These are phyloP conservation scores for Centruroides sculpturatus DNA, from an alignment of 1,140 invertebrate species.

Conservation along the genomic window DNA sequence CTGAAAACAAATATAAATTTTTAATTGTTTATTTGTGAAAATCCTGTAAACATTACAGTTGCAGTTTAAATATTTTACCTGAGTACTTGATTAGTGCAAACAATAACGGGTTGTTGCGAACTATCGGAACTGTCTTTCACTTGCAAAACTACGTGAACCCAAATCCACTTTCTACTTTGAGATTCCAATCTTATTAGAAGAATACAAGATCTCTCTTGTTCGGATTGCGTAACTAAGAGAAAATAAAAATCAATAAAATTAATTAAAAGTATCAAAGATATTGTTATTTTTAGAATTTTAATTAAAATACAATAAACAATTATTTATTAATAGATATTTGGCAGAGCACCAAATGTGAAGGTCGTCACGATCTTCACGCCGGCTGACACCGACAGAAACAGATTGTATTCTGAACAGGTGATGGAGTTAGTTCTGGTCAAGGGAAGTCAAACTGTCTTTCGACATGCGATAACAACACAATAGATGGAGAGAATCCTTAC, in stretches of 20 bases:
- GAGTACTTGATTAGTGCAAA: constrained; percentile 92
- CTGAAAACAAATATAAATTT: constrained; percentile 35
- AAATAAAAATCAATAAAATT: neutral
- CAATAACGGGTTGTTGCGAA: constrained; percentile 81
- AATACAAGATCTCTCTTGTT: constrained; percentile 91
- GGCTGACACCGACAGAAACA: too few species aligned
- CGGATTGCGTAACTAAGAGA: constrained; percentile 71
- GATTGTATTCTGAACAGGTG: too few species aligned
- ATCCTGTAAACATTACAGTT: neutral
- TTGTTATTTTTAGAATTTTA: neutral
- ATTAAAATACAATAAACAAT: constrained; percentile 17
- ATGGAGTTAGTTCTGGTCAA: too few species aligned
- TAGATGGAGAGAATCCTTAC: too few species aligned
- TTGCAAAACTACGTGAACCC: constrained; percentile 87
- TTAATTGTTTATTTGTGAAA: neutral
- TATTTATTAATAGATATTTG: constrained; percentile 6
- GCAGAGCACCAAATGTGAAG: too few species aligned
- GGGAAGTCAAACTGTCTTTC: too few species aligned
- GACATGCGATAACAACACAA: too few species aligned
- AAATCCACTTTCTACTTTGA: constrained; percentile 50
- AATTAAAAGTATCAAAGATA: neutral
- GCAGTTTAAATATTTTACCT: constrained; percentile 44
- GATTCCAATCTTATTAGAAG: constrained; percentile 76
- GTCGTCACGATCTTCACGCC: too few species aligned
- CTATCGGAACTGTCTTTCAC: constrained; percentile 63